Conservation (phyloP, 30 jellyfish, hydroid and myxozoan genomes). For the Catostylus mosaicus region DNA sequence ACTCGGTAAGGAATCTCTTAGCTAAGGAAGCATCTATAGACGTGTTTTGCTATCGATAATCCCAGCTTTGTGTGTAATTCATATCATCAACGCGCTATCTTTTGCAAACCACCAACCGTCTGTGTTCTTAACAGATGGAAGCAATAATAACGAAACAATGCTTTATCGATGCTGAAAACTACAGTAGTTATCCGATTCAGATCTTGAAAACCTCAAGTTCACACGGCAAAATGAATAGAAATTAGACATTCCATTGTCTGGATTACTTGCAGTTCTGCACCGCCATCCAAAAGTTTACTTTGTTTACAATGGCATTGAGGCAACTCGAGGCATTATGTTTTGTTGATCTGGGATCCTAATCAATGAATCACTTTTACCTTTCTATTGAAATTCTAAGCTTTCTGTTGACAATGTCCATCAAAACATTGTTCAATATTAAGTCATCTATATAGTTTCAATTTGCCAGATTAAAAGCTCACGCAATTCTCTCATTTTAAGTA, state of each 20-base stretch:
- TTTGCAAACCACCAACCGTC: slow-evolving; percentile 3
- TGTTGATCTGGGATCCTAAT: background rate
- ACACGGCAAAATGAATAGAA: background rate
- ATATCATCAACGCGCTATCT: background rate
- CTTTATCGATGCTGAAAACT: background rate
- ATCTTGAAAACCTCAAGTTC: background rate
- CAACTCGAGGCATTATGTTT: background rate
- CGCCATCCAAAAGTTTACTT: background rate
- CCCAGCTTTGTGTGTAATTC: background rate
- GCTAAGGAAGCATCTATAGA: background rate
- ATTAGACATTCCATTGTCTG: background rate
- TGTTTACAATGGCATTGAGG: background rate
- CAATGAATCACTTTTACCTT: background rate
- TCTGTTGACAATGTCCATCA: background rate
- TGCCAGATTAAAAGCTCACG: slow-evolving; percentile 1
- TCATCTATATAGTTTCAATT: background rate
- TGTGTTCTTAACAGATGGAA: background rate
- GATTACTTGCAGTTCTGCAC: background rate
- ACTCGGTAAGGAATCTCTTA: background rate
- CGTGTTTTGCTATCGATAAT: background rate
- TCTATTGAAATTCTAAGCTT: background rate
- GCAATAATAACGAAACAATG: background rate
- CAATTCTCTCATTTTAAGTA: background rate
- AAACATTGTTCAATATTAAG: background rate
- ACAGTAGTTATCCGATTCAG: background rate